Evolutionary conservation across 2,888 invertebrate genomes (phyloP), one percentile per base, ranked within the genome.

Genomic region (Mythimna pallens): DNA sequence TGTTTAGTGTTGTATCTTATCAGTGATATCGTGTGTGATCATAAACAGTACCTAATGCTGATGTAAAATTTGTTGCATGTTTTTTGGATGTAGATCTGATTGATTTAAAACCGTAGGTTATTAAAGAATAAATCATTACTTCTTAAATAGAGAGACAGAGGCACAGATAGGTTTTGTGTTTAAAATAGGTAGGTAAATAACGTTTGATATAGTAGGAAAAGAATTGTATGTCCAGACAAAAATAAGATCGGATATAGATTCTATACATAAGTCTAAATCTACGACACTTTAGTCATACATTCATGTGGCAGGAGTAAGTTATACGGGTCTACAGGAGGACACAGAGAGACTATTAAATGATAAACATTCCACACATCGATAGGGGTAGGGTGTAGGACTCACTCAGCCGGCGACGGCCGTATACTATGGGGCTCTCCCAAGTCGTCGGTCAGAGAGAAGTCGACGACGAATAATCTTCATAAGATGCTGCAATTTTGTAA

Each of bases 401-500:
- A 96, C 96, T 93, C 93, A 94, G 95, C 94, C 94, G 91, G 86
- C 89, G 94, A 86, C 90, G 94, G 92, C 94, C 95, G 89, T 90
- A 89, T 89, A 93, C 90, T 92, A 92, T 93, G 93, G 94, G 95
- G 94, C 94, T 93, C 93, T 95, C 95, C 95, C 93, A 93, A 90
- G 93, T 88, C 89, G 92, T 96, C 90, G 95, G 96, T 97, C 97
- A 97, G 96, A 97, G 97, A 94, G 97, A 97, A 89, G 97, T 97
- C 94, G 97, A 97, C 94, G 97, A 97, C 92, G 97, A 97, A 96
- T 97, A 97, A 96, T 97, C 97, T 97, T 97, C 97, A 96, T 96
- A 97, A 95, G 97, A 97, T 96, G 97, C 97, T 97, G 97, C 96
- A 97, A 97, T 94, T 95, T 95, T 95, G 95, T 95, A 95, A 95